A percentile compares a stretch with the other conserved stretches of the same genome.
These are phyloP conservation scores for Choristoneura rosaceana DNA, from an alignment of 2,888 invertebrate species.

Conservation along the genomic window DNA sequence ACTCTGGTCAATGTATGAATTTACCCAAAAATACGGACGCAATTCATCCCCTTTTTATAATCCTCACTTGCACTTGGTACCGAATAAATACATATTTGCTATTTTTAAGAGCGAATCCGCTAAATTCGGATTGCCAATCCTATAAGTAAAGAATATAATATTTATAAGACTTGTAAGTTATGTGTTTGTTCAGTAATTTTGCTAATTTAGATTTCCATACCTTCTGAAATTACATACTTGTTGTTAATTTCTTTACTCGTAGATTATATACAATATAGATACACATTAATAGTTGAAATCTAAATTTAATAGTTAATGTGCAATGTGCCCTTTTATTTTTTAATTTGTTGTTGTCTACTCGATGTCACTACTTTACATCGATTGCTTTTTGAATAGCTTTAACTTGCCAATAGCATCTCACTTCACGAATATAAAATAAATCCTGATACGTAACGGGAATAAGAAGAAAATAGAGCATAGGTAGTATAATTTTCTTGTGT, in stretches of 20 bases:
- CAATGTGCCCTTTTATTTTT: conserved; percentile 2
- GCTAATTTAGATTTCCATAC: conserved; percentile 2
- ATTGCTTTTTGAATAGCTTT: conserved; percentile 25
- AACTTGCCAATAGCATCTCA: conserved; percentile 53
- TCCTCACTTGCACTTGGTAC: background rate
- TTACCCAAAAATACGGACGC: background rate
- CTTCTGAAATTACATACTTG: background rate
- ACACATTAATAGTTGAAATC: background rate
- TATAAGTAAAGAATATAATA: background rate
- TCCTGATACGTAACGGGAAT: background rate
- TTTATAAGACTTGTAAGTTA: no score
- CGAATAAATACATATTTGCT: background rate
- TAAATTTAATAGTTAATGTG: conserved; percentile 13
- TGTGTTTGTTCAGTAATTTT: conserved; percentile 8
- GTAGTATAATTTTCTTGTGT: no score
- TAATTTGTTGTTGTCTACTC: conserved; percentile 32
- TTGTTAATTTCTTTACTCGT: background rate
- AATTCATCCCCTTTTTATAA: background rate
- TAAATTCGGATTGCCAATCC: no score
- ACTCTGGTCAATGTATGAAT: background rate
- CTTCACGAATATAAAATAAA: conserved; percentile 39
- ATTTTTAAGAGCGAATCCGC: no score
- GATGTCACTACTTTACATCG: conserved; percentile 41
- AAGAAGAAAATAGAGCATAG: no score
- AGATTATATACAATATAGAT: background rate